These are phyloP conservation scores for Pluvianellus socialis DNA, from an alignment of 2,113 vertebrate species.

Conservation along the genomic window DNA sequence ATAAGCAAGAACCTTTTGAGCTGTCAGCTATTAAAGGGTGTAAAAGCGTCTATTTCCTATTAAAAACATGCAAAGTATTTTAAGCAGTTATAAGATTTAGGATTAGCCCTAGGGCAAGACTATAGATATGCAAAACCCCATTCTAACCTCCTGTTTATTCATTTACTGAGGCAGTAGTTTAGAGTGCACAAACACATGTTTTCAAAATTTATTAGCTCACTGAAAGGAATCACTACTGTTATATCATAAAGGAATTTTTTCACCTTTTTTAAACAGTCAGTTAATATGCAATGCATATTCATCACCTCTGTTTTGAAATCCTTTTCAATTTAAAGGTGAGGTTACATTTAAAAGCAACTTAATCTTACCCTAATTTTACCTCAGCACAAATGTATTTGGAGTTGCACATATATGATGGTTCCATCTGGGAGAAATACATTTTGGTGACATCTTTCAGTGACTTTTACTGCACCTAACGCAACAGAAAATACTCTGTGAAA, in stretches of 20 bases:
- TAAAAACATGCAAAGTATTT: neutral
- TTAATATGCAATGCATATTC: neutral
- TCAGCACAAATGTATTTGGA: neutral
- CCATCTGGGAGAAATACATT: neutral
- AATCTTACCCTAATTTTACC: neutral
- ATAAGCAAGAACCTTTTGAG: neutral
- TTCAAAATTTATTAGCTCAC: neutral
- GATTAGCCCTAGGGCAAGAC: neutral
- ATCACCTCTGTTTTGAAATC: neutral
- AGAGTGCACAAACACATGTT: neutral
- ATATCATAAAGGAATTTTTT: neutral
- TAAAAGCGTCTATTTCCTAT: neutral
- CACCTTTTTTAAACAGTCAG: neutral
- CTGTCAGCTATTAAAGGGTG: neutral
- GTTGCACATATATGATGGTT: neutral
- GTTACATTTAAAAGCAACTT: neutral
- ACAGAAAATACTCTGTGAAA: neutral
- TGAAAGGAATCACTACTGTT: neutral
- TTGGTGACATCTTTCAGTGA: neutral
- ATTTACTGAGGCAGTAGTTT: neutral
- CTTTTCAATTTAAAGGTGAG: neutral
- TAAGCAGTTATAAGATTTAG: neutral
- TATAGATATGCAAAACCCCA: neutral
- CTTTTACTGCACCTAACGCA: neutral
- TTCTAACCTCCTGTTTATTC: neutral